Conservation (phyloP, 2,888 invertebrate species). For the Habrosyne pyritoides region DNA sequence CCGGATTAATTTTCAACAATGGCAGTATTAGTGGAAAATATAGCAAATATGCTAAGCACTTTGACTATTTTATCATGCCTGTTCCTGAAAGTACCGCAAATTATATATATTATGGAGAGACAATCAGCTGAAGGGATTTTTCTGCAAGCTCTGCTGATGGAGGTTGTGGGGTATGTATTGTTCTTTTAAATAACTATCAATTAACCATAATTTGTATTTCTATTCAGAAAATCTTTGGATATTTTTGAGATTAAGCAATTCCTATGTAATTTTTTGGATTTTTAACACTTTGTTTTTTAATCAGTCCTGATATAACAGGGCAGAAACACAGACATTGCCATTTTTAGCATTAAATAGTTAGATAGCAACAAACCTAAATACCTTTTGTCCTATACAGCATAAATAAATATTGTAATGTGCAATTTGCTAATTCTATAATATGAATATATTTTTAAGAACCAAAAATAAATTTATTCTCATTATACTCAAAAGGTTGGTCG, state of each 20-base stretch:
- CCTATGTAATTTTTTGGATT: too few relatives aligned
- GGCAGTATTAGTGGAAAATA: constrained; percentile 27
- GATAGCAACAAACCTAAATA: too few relatives aligned
- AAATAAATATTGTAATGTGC: too few relatives aligned
- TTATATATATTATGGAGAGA: constrained; percentile 85
- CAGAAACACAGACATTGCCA: too few relatives aligned
- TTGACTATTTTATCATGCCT: constrained; percentile 91
- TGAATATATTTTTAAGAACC: too few relatives aligned
- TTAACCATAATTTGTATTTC: neutral
- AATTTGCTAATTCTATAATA: too few relatives aligned
- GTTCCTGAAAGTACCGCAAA: constrained; percentile 92
- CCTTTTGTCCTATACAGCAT: too few relatives aligned
- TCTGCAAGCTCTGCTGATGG: constrained; percentile 86
- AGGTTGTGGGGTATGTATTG: constrained; percentile 85
- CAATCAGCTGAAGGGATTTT: constrained; percentile 89
- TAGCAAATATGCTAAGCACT: constrained; percentile 82
- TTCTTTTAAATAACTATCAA: neutral
- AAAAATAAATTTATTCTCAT: too few relatives aligned
- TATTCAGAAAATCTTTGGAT: neutral
- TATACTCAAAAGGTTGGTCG: too few relatives aligned
- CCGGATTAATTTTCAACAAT: constrained; percentile 35
- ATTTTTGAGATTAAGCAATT: neutral
- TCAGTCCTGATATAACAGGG: too few relatives aligned
- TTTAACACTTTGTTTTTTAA: too few relatives aligned
- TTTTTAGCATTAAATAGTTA: too few relatives aligned